A percentile compares a stretch with the other conserved stretches of the same genome.
phyloP scores from a whole-genome alignment of 2,113 vertebrate genomes.

The Salvelinus sp. region DNA sequence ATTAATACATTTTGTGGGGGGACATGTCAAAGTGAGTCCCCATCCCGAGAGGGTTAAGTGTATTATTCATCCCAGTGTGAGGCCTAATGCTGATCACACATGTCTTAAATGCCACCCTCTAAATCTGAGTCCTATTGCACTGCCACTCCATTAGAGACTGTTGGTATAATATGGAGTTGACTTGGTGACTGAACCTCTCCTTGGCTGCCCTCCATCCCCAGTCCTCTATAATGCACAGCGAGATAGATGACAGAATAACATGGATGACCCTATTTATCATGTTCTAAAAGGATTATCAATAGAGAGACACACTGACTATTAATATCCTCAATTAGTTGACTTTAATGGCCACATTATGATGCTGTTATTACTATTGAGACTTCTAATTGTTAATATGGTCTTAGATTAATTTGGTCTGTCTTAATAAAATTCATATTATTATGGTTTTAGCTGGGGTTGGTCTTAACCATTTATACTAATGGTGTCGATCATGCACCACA shows the following conservation, averaged over 20 bases:
- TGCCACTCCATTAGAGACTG: conserved; percentile 63
- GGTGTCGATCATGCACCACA: not conserved
- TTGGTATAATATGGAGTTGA: conserved; percentile 68
- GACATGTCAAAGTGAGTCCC: conserved; percentile 58
- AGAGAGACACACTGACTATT: conserved; percentile 52
- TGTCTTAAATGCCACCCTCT: conserved; percentile 60
- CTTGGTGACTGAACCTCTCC: conserved; percentile 42
- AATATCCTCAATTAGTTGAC: conserved; percentile 44
- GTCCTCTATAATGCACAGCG: not conserved
- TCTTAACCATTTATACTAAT: not conserved
- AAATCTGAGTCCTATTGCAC: conserved; percentile 71
- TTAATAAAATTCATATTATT: too few species aligned
- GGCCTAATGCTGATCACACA: conserved; percentile 56
- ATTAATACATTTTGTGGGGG: conserved; percentile 56
- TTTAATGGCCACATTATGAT: conserved; percentile 41
- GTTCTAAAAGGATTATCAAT: conserved; percentile 69
- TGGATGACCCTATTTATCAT: conserved; percentile 50
- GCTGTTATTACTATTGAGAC: not conserved
- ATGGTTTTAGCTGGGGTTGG: too few species aligned
- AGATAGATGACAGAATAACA: conserved; percentile 48
- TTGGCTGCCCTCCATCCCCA: conserved; percentile 34
- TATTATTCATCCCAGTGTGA: conserved; percentile 62
- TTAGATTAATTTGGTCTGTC: too few species aligned
- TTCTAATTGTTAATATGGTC: too few species aligned
- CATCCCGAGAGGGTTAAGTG: conserved; percentile 58